Evolutionary conservation across 1,140 invertebrate genomes (phyloP).

Genomic region (Teleopsis dalmanni): DNA sequence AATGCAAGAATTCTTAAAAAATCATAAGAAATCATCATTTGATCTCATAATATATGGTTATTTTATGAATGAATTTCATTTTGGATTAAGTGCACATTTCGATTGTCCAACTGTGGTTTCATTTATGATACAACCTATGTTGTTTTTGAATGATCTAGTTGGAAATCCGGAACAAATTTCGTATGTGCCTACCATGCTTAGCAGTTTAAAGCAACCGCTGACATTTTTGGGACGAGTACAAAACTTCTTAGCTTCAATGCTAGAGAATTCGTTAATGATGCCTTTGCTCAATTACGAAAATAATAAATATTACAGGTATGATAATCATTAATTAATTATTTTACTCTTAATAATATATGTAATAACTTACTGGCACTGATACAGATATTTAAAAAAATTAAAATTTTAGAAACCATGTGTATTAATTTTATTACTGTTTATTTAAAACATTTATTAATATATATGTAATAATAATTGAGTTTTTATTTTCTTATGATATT

Average conservation of each 20-base stretch:
- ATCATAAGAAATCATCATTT: conserved; percentile 8
- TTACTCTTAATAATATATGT: not conserved
- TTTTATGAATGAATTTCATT: conserved; percentile 16
- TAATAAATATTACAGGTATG: not conserved
- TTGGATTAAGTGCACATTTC: conserved; percentile 19
- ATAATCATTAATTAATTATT: conserved; percentile 16
- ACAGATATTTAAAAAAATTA: too few species aligned
- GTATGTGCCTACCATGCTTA: conserved; percentile 14
- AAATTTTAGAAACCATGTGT: too few species aligned
- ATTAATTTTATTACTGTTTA: too few species aligned
- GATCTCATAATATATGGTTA: conserved; percentile 18
- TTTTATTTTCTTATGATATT: too few species aligned
- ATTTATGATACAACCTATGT: conserved; percentile 9
- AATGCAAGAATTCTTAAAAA: conserved; percentile 3
- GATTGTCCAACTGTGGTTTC: conserved; percentile 14
- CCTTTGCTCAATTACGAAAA: conserved; percentile 15
- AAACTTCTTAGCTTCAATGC: conserved; percentile 1
- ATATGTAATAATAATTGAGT: not conserved
- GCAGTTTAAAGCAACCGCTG: conserved; percentile 8
- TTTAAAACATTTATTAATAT: not conserved
- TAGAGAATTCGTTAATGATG: conserved; percentile 20
- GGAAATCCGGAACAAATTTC: conserved; percentile 14
- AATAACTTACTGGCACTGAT: too few species aligned
- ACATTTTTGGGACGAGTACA: conserved; percentile 4
- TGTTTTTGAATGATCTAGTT: conserved; percentile 4